Base-by-base conservation (phyloP, 2,888 invertebrate species). In the Hypomecis punctinalis region DNA sequence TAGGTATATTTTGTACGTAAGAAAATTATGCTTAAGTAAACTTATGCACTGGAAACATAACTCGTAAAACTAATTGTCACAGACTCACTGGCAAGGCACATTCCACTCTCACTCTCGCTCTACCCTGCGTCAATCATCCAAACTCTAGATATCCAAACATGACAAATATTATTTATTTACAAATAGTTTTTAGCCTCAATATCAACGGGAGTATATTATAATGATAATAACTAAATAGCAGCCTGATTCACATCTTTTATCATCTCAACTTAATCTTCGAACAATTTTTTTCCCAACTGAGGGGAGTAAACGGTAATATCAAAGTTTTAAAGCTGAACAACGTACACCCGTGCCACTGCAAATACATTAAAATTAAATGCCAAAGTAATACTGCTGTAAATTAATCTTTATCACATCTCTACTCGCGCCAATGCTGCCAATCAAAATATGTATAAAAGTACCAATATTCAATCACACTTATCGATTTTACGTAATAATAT, bases 321-420 rank as follows among this genome's bases (percentile, higher is more conserved):
- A 64, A 51, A 55, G 61, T 63, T 71, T 72, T 73, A 71, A 74
- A 74, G 71, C 70, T 73, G 61, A 48, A 51, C 45, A 58, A 61
- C 63, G 47, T 66, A 66, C 66, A 63, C 49, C 45, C 52, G 56
- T 59, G 46, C 54, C 64, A 57, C 48, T 61, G 64, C 57, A 55
- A 61, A 62, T 58, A 65, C 52, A 59, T 61, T 67, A 64, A 67
- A 73, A 77, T 75, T 84, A 91, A 90, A 91, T 91, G 90, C 91
- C 84, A 78, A 84, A 84, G 79, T 91, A 91, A 91, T 91, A 91
- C 91, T 90, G 90, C 73, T 55, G 73, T 71, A 75, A 71, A 71
- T 72, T 69, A 73, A 37, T 47, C 63, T 53, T 53, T 66, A 69
- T 68, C 68, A 77, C 76, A 82, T 79, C 77, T 78, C 76, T 76